Evolutionary conservation across 1,140 invertebrate species (phyloP).

Genomic region (Aphidius ervi): DNA sequence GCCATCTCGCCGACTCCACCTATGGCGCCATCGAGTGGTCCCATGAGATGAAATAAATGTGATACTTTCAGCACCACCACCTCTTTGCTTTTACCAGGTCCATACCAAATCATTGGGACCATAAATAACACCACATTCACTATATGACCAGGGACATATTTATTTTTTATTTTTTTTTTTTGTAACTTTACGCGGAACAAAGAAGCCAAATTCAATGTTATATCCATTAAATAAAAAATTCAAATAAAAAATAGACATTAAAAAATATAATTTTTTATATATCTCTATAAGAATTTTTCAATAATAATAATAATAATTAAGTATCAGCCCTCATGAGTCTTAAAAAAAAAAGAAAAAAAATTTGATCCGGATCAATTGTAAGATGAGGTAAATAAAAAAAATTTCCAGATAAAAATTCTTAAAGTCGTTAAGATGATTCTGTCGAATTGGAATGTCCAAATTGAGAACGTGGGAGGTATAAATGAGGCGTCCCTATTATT

Average conservation of each 20-base stretch:
- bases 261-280: constrained; percentile 11
- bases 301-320: neutral
- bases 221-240: constrained; percentile 9
- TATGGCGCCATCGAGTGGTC: constrained; percentile 26
- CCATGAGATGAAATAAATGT: constrained; percentile 25
- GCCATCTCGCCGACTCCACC: constrained; percentile 32
- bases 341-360: no score
- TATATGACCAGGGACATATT: constrained; percentile 17
- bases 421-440: neutral
- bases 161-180: neutral
- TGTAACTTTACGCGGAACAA: constrained; percentile 23
- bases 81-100: constrained; percentile 21
- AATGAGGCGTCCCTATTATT: neutral
- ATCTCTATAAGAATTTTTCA: no score
- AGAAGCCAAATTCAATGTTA: constrained; percentile 23
- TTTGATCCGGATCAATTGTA: constrained; percentile 8
- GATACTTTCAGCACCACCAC: constrained; percentile 42
- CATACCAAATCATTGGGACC: constrained; percentile 21
- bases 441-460: constrained; percentile 4
- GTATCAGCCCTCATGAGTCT: neutral
- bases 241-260: constrained; percentile 7
- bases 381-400: neutral
- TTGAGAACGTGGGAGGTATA: constrained; percentile 2
- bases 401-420: neutral
- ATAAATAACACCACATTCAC: constrained; percentile 44